Evolutionary conservation across 1,140 invertebrate species (phyloP).

Genomic region (Potamilus streckersoni): DNA sequence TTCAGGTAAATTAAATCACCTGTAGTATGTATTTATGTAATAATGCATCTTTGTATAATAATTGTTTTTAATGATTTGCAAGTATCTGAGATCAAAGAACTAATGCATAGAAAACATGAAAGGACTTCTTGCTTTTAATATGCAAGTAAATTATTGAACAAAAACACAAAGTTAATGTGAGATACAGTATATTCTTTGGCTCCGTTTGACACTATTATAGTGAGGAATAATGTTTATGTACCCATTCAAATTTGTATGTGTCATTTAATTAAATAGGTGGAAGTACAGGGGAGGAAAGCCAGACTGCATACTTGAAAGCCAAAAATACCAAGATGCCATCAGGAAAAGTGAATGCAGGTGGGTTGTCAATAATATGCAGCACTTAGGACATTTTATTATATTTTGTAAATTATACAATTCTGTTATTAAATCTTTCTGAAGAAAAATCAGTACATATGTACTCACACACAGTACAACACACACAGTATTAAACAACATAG

Average conservation of each 20-base stretch:
- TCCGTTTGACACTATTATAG: background rate
- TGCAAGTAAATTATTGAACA: background rate
- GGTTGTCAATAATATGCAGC: background rate
- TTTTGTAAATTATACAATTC: too few species aligned
- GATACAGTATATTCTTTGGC: background rate
- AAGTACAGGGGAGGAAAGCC: slow-evolving; percentile 22
- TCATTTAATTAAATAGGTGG: slow-evolving; percentile 26
- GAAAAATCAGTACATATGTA: too few species aligned
- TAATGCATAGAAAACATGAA: background rate
- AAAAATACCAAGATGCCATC: slow-evolving; percentile 33
- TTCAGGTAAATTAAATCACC: slow-evolving; percentile 39
- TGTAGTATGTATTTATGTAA: background rate
- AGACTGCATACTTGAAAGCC: slow-evolving; percentile 34
- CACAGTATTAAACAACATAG: too few species aligned
- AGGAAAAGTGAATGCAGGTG: slow-evolving; percentile 34
- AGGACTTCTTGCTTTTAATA: background rate
- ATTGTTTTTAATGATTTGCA: background rate
- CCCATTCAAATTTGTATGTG: background rate
- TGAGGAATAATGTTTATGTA: background rate
- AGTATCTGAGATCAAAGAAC: background rate
- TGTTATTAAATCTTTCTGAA: too few species aligned
- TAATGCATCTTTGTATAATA: background rate
- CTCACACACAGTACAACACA: too few species aligned
- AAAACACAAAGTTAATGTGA: background rate
- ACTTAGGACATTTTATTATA: too few species aligned